These are phyloP conservation scores for Urocynchramus pylzowi DNA, from an alignment of 2,113 vertebrate species.

Conservation along the genomic window DNA sequence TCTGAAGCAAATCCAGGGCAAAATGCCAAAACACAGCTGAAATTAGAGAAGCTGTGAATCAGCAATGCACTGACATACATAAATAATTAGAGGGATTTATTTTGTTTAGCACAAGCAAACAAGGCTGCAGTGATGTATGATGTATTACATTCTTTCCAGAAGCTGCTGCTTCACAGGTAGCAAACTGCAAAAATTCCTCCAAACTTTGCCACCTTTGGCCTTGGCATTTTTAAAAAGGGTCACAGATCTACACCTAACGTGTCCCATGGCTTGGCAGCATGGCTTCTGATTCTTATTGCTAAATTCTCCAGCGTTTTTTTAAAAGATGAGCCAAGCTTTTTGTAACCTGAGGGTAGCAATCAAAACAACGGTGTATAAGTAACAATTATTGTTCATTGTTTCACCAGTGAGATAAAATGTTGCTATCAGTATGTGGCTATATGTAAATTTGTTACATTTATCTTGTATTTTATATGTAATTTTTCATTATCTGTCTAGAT, in stretches of 20 bases:
- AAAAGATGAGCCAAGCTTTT: neutral
- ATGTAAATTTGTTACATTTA: neutral
- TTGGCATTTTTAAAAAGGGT: neutral
- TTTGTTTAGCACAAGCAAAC: slow-evolving; percentile 26
- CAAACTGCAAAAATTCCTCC: neutral
- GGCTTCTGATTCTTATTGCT: neutral
- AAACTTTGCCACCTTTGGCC: neutral
- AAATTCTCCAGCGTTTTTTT: neutral
- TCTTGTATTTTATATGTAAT: neutral
- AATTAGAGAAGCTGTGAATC: slow-evolving; percentile 32
- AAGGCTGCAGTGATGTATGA: neutral
- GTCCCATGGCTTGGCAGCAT: neutral
- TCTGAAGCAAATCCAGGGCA: neutral
- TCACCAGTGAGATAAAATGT: neutral
- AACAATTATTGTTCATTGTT: neutral
- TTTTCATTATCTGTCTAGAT: neutral
- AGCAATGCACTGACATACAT: neutral
- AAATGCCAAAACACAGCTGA: neutral
- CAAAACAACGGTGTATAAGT: neutral
- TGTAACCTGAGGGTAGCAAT: neutral
- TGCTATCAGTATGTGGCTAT: neutral
- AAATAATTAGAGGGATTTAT: slow-evolving; percentile 28
- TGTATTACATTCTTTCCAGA: neutral
- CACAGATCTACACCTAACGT: neutral
- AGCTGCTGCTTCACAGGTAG: neutral